Percentiles rank a stretch among this genome's conserved stretches.
phyloP scores from a whole-genome alignment of 92 coral and sea anemone species.

The Palythoa grandis region DNA sequence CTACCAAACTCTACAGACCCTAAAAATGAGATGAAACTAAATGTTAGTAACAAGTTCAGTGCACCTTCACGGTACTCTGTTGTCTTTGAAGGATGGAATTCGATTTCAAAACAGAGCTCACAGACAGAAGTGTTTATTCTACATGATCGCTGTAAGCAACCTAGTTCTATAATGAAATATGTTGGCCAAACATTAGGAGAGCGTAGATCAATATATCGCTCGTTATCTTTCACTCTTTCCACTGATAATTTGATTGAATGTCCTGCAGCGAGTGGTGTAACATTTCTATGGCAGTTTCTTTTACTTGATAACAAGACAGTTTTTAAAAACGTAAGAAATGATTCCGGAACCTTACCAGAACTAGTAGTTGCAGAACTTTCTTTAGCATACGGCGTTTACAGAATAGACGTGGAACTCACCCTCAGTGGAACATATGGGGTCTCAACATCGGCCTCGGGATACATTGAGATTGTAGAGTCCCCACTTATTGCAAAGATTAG shows the following conservation, averaged over 20 bases:
- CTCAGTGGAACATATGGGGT: conserved; percentile 17
- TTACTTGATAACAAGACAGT: neutral
- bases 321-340: neutral
- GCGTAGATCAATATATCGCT: conserved; percentile 1
- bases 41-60: neutral
- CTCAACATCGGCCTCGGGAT: conserved; percentile 12
- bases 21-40: neutral
- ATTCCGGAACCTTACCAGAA: conserved; percentile 1
- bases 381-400: conserved; percentile 9
- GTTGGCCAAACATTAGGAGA: conserved; percentile 2
- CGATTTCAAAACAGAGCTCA: neutral
- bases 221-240: conserved; percentile 15
- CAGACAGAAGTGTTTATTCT: conserved; percentile 17
- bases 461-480: conserved; percentile 54
- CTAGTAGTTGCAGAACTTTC: conserved; percentile 1
- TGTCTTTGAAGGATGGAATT: conserved; percentile 8
- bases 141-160: conserved; percentile 14
- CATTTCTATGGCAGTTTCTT: conserved; percentile 10
- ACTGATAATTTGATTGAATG: conserved; percentile 34
- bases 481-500: conserved; percentile 62
- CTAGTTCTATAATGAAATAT: conserved; percentile 5
- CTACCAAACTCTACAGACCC: neutral
- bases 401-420: neutral
- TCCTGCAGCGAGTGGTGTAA: conserved; percentile 36
- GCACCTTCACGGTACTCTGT: neutral